Conservation (phyloP, 2,797 vertebrate genomes). For the Protonibea diacanthus region DNA sequence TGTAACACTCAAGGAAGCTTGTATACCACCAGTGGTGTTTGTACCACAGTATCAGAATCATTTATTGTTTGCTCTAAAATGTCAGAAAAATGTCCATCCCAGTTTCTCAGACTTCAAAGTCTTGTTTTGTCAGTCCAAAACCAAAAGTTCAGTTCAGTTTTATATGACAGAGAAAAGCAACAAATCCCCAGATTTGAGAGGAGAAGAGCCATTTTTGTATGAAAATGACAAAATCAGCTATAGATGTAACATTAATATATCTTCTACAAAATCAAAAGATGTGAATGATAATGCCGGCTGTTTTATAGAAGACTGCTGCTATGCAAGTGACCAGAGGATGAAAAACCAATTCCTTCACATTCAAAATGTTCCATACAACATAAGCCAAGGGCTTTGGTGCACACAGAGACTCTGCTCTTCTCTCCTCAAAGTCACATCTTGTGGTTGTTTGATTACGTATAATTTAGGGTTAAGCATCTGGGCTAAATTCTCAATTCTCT, state of each 20-base stretch:
- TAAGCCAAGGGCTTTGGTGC: neutral
- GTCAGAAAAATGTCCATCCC: too few species aligned
- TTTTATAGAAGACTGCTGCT: neutral
- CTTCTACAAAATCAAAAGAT: neutral
- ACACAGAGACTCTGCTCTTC: neutral
- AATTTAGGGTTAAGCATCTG: neutral
- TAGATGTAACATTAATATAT: neutral
- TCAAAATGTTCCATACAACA: neutral
- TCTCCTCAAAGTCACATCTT: neutral
- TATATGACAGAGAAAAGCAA: too few species aligned
- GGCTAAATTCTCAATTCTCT: neutral
- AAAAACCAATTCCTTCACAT: neutral
- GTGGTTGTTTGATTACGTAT: neutral
- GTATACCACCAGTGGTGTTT: too few species aligned
- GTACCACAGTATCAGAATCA: too few species aligned
- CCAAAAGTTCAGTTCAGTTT: too few species aligned
- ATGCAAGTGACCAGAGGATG: neutral
- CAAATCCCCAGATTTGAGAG: too few species aligned
- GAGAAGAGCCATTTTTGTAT: too few species aligned
- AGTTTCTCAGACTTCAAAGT: too few species aligned
- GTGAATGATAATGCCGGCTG: neutral
- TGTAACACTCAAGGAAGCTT: too few species aligned
- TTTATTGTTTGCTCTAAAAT: too few species aligned
- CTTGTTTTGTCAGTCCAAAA: too few species aligned
- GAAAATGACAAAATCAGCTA: too few species aligned